phyloP scores from a whole-genome alignment of 2,797 vertebrate genomes.

The Gastrophryne carolinensis region DNA sequence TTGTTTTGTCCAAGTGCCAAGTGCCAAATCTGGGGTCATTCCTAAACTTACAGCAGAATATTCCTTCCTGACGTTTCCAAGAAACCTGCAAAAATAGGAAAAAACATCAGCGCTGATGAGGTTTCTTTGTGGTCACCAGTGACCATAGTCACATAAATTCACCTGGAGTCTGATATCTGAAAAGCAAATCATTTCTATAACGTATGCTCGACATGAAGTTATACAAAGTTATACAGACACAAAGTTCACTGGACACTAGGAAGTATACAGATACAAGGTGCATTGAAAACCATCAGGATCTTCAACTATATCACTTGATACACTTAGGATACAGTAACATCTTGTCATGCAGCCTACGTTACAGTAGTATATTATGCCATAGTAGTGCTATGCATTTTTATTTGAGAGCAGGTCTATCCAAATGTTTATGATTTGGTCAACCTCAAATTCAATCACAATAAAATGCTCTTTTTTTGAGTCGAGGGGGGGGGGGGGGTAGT shows the following conservation, averaged over 20 bases:
- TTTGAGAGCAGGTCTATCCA: too few relatives aligned
- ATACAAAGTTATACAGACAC: background rate
- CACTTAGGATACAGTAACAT: too few relatives aligned
- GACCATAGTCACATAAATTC: constrained; percentile 55
- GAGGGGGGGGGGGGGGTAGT: too few relatives aligned
- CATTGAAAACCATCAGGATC: too few relatives aligned
- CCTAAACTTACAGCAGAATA: constrained; percentile 66
- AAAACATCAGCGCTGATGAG: constrained; percentile 64
- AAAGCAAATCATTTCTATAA: background rate
- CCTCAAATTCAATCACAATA: too few relatives aligned
- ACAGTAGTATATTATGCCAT: too few relatives aligned
- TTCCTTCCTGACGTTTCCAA: constrained; percentile 67
- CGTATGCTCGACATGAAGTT: background rate
- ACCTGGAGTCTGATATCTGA: constrained; percentile 41
- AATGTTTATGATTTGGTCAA: too few relatives aligned
- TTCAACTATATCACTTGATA: too few relatives aligned
- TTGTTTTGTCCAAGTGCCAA: constrained; percentile 58
- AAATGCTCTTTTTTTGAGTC: too few relatives aligned
- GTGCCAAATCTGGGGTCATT: constrained; percentile 66
- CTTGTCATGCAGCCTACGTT: too few relatives aligned
- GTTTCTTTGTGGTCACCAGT: constrained; percentile 59
- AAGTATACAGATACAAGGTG: too few relatives aligned
- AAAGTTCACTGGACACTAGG: background rate
- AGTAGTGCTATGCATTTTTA: too few relatives aligned
- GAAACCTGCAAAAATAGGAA: constrained; percentile 72